A percentile compares a stretch with the other conserved stretches of the same genome.
Evolutionary conservation across 2,113 vertebrate genomes (phyloP).

Genomic region (Leuciscus idus): DNA sequence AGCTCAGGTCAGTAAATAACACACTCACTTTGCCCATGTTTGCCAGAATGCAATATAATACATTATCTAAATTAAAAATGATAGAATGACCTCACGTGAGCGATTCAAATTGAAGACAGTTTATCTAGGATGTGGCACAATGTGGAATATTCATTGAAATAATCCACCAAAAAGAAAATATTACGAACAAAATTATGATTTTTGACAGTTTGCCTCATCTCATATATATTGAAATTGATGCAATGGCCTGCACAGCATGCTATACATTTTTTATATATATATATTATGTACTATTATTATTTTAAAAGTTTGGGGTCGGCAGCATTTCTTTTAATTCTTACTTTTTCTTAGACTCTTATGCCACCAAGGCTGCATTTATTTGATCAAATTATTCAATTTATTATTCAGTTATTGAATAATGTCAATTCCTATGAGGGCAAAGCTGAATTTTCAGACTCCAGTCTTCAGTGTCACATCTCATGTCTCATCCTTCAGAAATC

Average conservation of each 20-base stretch:
- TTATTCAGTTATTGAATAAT: too few relatives aligned
- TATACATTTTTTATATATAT: too few relatives aligned
- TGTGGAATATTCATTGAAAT: too few relatives aligned
- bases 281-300: too few relatives aligned
- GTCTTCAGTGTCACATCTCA: neutral
- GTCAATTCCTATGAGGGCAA: neutral
- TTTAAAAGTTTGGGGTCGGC: too few relatives aligned
- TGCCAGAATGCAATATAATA: neutral
- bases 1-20: neutral
- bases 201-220: too few relatives aligned
- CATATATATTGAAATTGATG: too few relatives aligned
- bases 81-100: neutral
- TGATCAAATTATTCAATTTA: neutral
- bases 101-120: neutral
- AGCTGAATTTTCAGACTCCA: too few relatives aligned
- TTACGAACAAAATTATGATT: too few relatives aligned
- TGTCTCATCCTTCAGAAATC: neutral
- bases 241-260: too few relatives aligned
- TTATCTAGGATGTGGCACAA: neutral
- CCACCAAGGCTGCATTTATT: neutral
- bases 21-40: neutral
- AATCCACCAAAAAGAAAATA: too few relatives aligned
- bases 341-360: neutral
- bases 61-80: neutral
- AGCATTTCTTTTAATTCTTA: too few relatives aligned